These are phyloP conservation scores for Latrodectus geometricus DNA, from an alignment of 1,140 invertebrate species.

Conservation along the genomic window DNA sequence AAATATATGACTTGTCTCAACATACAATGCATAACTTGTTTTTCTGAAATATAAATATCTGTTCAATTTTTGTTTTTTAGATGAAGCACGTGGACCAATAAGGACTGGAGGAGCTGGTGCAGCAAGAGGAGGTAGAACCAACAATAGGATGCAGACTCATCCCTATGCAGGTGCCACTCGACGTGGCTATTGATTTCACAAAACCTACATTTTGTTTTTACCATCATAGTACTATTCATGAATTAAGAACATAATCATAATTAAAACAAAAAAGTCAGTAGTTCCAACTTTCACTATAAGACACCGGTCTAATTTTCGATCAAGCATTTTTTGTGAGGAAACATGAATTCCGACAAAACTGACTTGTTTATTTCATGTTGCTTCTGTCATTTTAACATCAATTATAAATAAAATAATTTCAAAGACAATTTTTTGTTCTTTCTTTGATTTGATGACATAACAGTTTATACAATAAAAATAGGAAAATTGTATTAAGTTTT, in stretches of 20 bases:
- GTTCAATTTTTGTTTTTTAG: not conserved
- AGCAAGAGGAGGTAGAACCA: slow-evolving; percentile 64
- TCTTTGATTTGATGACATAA: not conserved
- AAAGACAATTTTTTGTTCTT: not conserved
- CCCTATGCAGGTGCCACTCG: slow-evolving; percentile 49
- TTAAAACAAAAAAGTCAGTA: slow-evolving; percentile 44
- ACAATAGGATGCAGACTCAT: slow-evolving; percentile 8
- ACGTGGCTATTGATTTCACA: slow-evolving; percentile 37
- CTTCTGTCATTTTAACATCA: slow-evolving; percentile 51
- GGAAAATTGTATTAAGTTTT: not conserved
- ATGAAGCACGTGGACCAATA: slow-evolving; percentile 73
- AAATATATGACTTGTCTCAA: no score
- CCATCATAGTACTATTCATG: slow-evolving; percentile 56
- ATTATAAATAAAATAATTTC: slow-evolving; percentile 50
- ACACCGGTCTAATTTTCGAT: slow-evolving; percentile 41
- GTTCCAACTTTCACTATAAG: slow-evolving; percentile 26
- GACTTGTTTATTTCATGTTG: slow-evolving; percentile 49
- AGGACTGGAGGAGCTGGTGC: slow-evolving; percentile 74
- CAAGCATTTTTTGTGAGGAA: slow-evolving; percentile 44
- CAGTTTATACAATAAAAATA: not conserved
- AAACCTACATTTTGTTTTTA: slow-evolving; percentile 55
- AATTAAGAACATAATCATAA: slow-evolving; percentile 24
- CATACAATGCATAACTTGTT: no score
- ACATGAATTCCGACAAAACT: slow-evolving; percentile 18
- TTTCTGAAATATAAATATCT: no score